Evolutionary conservation across 1,140 invertebrate genomes (phyloP), one percentile per base, ranked within the genome.

Genomic region (Tribolium madens): DNA sequence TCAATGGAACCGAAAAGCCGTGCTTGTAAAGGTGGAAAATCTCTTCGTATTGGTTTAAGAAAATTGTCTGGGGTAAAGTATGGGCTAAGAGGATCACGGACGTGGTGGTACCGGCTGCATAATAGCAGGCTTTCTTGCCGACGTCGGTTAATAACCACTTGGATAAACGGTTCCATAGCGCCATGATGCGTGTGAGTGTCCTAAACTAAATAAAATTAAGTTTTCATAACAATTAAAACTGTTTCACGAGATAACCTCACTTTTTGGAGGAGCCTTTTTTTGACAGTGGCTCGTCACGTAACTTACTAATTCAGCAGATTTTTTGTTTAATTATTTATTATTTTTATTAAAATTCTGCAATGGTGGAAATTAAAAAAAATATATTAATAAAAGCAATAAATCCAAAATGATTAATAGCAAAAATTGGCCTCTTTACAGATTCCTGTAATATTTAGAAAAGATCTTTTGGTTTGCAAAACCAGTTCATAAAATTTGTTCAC

Each of bases 21-120:
- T 88, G 90, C 89, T 87, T 87, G 79, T 91, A 89, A 69, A 87
- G 86, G 75, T 87, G 84, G 14, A 89, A 79, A 14, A 91, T 77
- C 1, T 88, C 83, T 64, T 84, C 86, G 77, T 88, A 90, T 76
- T 88, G 84, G 2, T 87, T 60, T 12, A 91, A 57, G 0, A 88
- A 85, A n/a, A 88, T 73, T 33, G 89, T 88, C 36, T 92, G 85
- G 1, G 90, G 88, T 17, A 88, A 10, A 78, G 86, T 83, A 50
- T 86, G 81, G 0, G 74, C 75, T 3, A 82, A 64, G 48, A 87
- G 82, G 14, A 84, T 71, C 0, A 81, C 79, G 5, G 82, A 33
- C 0, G 75, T 73, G 15, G 76, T 64, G 5, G 68, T 48, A 9
- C 76, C 74, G 2, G 82, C 78, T 14, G 52, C 68, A 17, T 75